Evolutionary conservation across 2,113 vertebrate species (phyloP), one percentile per base, ranked within the genome.

Genomic region (Natator depressus): DNA sequence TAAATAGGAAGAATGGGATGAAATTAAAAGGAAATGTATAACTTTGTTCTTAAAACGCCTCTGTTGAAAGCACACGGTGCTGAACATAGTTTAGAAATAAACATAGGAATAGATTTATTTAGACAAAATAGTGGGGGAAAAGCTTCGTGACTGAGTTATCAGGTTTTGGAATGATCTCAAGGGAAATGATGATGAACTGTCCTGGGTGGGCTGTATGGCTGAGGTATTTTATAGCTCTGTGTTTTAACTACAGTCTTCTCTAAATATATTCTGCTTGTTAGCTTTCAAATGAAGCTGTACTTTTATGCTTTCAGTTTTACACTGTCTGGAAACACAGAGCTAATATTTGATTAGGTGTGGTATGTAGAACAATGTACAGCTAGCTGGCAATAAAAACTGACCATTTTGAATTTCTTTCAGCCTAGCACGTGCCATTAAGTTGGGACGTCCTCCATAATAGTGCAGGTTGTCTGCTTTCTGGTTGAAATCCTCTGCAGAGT

Each of bases 321-420:
- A 0, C 12, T 59, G 72, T 57, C 19, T 24, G 51, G 12, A 27
- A 49, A 24, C 1, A 51, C 55, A 20, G 46, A 20, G 46, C 12
- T 54, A 89, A 3, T 29, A 0, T 54, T 57, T 69, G 85, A 1
- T 25, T 7, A 24, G 82, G 49, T 13, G 29, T 11, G 79, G 2
- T 79, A 85, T 91, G 31, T 46, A 19, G 54, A 82, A 0, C 75
- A 65, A 75, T n/a, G 1, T 13, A 57, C 20, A 5, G 59, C 50
- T 1, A 42, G 10, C 0, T 47, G 3, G 2, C 0, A 2, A 1
- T 47, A 62, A 1, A 13, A 27, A 76, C 1, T 2, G 20, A 11
- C 1, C 0, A 11, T 1, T n/a, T 1, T 9, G 0, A 29, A 35
- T 38, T 1, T 8, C 1, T 1, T 25, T 81, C n/a, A n/a, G 80